Evolutionary conservation across 2,888 invertebrate genomes (phyloP), one percentile per base, ranked within the genome.

Genomic region (Andrena bicolor): DNA sequence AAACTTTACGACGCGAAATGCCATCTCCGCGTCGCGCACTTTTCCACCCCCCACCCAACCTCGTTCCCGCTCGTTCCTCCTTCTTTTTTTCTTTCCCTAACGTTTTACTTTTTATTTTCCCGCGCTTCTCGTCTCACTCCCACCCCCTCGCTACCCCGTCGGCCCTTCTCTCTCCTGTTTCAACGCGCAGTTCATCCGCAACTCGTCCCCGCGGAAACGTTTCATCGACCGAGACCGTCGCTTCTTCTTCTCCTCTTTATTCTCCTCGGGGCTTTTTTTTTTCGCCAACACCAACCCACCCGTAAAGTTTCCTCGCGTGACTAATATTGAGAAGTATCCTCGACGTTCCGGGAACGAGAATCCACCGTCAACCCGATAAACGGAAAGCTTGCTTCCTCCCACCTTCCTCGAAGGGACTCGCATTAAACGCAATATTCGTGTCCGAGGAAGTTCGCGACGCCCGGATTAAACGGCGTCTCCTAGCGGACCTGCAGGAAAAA

Each of bases 1-100:
- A 92, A 92, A 91, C 90, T 92, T 92, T 91, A 90, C 91, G 90
- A 91, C 86, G 89, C 89, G 86, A 90, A 83, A 86, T 87, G 87
- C 88, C 88, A 85, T 89, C 87, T 84, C 87, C 74, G 83, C 76
- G 56, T 80, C 85, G 64, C 69, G 85, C 80, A 84, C 89, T 90
- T 89, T 76, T 83, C 88, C 85, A 85, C 86, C 87, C 87, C 74
- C 82, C 74, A 78, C 80, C 49, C 48, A 10, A 73, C 83, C 66
- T 69, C 83, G 79, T 63, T 63, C 53, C 53, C 58, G 28, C 16
- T 23, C 8, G 5, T 32, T 64, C 32, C 71, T 61, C 56, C 23
- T 3, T 69, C 69, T 65, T 48, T 72, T 71, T 63, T 30, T 71
- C 58, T 10, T 41, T 28, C 10, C 53, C 28, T 56, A 48, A 41